Conservation (phyloP, 2,888 invertebrate species). For the Amphipyra tragopoginis region DNA sequence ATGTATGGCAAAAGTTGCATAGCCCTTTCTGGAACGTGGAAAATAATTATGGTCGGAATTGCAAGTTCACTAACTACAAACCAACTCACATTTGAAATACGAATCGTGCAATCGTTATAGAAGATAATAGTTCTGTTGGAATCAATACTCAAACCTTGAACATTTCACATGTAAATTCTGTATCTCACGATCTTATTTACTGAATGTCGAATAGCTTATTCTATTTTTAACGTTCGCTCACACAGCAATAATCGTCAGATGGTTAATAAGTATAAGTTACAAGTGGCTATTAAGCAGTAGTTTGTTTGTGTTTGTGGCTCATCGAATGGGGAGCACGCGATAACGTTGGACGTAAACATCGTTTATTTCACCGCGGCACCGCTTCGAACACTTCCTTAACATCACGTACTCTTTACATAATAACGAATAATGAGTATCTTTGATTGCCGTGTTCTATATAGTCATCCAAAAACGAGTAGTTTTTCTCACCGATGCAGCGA, state of each 20-base stretch:
- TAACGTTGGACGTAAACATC: slow-evolving; percentile 72
- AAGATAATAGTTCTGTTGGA: slow-evolving; percentile 19
- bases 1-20: no score
- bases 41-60: not conserved
- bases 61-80: not conserved
- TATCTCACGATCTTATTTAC: slow-evolving; percentile 18
- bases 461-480: no score
- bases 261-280: slow-evolving; percentile 57
- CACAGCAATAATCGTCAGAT: slow-evolving; percentile 41
- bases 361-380: slow-evolving; percentile 44
- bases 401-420: slow-evolving; percentile 43
- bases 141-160: slow-evolving; percentile 19
- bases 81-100: slow-evolving; percentile 5
- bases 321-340: slow-evolving; percentile 75
- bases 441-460: slow-evolving; percentile 2
- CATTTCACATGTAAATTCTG: slow-evolving; percentile 22
- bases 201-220: slow-evolving; percentile 22
- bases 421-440: slow-evolving; percentile 31
- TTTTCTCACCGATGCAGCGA: no score
- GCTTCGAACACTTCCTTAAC: slow-evolving; percentile 56
- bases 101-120: slow-evolving; percentile 8
- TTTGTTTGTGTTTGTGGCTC: slow-evolving; percentile 70
- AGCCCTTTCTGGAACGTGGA: slow-evolving; percentile 11
- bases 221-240: slow-evolving; percentile 17
- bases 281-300: slow-evolving; percentile 66